phyloP scores from a whole-genome alignment of 1,140 invertebrate species.

The Aplysia californica region DNA sequence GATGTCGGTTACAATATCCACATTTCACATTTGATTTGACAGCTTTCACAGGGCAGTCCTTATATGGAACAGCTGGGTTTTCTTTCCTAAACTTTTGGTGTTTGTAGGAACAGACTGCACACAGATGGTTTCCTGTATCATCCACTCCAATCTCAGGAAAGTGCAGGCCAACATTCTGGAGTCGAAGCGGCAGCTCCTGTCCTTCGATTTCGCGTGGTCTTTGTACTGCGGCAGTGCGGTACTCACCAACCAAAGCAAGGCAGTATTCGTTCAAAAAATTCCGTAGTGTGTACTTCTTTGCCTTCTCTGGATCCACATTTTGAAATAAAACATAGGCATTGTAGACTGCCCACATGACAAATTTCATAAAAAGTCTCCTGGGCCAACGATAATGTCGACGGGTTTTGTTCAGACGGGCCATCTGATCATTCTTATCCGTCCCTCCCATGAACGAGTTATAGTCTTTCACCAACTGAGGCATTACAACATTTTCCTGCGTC shows the following conservation, averaged over 20 bases:
- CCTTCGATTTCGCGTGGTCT: background rate
- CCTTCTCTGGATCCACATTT: background rate
- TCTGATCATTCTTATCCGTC: conserved; percentile 7
- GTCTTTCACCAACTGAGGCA: background rate
- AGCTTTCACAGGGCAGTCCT: background rate
- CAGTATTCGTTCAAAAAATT: background rate
- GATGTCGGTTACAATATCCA: background rate
- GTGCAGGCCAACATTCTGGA: background rate
- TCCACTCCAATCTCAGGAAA: background rate
- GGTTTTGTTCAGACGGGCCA: background rate
- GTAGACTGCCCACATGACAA: background rate
- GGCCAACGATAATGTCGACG: conserved; percentile 3
- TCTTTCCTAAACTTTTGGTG: background rate
- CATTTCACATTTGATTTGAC: background rate
- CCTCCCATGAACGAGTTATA: conserved; percentile 7
- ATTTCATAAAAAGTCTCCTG: background rate
- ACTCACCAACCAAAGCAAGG: background rate
- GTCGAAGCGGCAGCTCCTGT: background rate
- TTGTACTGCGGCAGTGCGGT: background rate
- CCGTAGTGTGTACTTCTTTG: background rate
- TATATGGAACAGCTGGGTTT: background rate
- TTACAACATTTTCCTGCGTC: background rate
- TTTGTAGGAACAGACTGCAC: background rate
- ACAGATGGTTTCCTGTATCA: background rate
- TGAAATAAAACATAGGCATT: background rate